Conservation (phyloP, 2,797 vertebrate species). For the Merluccius polli region DNA sequence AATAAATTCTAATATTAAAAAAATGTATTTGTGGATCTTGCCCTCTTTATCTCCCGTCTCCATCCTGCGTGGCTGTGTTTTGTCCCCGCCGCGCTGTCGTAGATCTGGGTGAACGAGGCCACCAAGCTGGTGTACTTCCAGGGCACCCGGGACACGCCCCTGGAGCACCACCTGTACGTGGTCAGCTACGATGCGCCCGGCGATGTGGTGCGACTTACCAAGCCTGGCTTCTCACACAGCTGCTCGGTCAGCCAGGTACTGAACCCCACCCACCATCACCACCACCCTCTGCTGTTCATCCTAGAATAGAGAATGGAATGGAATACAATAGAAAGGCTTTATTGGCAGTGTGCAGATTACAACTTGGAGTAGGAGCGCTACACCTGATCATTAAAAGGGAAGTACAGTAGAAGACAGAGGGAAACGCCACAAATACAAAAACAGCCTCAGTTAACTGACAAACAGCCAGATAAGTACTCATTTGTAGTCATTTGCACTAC, state of each 20-base stretch:
- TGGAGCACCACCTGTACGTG: conserved; percentile 91
- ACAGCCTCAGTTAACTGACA: no score
- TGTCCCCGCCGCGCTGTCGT: conserved; percentile 1
- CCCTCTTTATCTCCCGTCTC: not conserved
- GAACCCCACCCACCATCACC: conserved; percentile 49
- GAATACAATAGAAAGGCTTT: no score
- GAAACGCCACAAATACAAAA: no score
- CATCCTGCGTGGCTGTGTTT: not conserved
- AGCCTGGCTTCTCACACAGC: conserved; percentile 86
- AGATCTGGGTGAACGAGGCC: conserved; percentile 90
- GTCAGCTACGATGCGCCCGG: conserved; percentile 82
- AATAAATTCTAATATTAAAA: not conserved
- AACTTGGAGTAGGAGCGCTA: no score
- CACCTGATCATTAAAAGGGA: no score
- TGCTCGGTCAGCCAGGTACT: conserved; percentile 90
- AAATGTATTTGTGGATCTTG: not conserved
- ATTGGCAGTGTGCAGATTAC: no score
- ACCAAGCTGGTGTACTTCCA: conserved; percentile 88
- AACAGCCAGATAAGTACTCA: no score
- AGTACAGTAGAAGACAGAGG: no score
- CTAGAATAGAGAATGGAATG: no score
- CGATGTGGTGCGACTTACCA: conserved; percentile 84
- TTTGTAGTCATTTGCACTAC: no score
- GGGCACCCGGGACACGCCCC: conserved; percentile 85
- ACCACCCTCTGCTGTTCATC: no score